phyloP scores from a whole-genome alignment of 2,113 vertebrate species.

The Oreochromis spilurus region DNA sequence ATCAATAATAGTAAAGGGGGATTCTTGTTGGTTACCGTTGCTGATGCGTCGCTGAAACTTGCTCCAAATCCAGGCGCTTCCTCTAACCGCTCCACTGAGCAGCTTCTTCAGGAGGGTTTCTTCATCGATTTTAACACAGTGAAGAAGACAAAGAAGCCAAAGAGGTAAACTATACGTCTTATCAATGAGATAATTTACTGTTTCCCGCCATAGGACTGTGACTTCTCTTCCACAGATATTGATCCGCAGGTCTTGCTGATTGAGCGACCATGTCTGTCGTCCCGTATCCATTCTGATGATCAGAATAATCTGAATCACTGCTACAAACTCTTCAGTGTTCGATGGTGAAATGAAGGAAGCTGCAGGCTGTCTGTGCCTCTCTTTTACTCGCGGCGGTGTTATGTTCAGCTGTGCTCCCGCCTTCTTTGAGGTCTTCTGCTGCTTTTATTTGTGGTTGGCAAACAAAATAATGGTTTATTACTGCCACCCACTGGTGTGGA shows the following conservation, averaged over 20 bases:
- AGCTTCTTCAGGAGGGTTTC: not conserved
- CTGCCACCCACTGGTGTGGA: not conserved
- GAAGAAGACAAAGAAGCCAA: not conserved
- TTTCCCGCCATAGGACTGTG: not conserved
- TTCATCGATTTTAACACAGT: not conserved
- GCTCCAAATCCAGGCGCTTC: not conserved
- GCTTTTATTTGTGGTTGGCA: not conserved
- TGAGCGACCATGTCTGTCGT: fast-evolving
- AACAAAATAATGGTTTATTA: not conserved
- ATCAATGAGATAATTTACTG: not conserved
- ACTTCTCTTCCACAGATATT: not conserved
- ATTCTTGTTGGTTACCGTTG: not conserved
- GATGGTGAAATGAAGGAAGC: not conserved
- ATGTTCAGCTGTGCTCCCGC: not conserved
- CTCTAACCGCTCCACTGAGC: not conserved
- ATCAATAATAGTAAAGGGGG: not conserved
- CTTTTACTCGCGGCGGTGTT: fast-evolving
- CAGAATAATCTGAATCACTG: not conserved
- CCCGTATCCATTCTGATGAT: not conserved
- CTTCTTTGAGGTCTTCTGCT: not conserved
- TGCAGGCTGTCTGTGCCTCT: not conserved
- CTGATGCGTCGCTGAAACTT: not conserved
- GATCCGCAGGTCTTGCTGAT: fast-evolving
- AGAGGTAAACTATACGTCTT: not conserved
- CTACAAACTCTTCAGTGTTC: not conserved